Evolutionary conservation across 2,888 invertebrate genomes (phyloP).

Genomic region (Liposcelis brunnea): DNA sequence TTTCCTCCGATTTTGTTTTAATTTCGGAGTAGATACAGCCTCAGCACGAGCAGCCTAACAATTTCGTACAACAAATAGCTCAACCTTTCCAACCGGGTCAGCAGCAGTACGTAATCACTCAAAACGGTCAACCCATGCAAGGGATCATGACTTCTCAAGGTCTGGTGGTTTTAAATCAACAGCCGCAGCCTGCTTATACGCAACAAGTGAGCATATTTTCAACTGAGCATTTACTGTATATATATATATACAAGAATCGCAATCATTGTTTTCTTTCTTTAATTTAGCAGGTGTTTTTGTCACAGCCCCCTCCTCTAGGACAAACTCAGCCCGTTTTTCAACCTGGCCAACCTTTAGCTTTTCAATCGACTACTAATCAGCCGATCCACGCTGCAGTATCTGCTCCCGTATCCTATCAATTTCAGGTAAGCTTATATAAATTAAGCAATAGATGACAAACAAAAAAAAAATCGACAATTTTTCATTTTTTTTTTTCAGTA

Average conservation of each 20-base stretch:
- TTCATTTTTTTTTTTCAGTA: constrained; percentile 3
- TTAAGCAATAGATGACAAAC: no score
- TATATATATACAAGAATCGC: no score
- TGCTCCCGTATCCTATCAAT: constrained; percentile 8
- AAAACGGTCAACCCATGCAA: constrained; percentile 5
- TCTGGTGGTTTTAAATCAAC: constrained; percentile 5
- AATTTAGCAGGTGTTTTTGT: constrained; percentile 1
- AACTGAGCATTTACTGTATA: no score
- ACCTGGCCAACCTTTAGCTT: constrained; percentile 4
- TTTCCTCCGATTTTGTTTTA: constrained; percentile 22
- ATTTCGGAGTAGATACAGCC: constrained; percentile 15
- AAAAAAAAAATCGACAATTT: neutral
- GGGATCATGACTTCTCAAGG: constrained; percentile 5
- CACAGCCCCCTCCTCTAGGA: constrained; percentile 1
- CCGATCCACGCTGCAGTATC: neutral
- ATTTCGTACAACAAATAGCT: neutral
- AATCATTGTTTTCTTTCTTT: no score
- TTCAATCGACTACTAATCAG: neutral
- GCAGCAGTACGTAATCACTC: constrained; percentile 10
- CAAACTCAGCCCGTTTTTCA: constrained; percentile 4
- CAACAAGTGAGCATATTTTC: no score
- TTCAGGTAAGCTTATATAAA: constrained; percentile 12
- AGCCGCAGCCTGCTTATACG: constrained; percentile 2
- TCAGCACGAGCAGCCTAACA: constrained; percentile 10
- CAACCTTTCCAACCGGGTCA: constrained; percentile 3